Evolutionary conservation across 2,797 vertebrate species (phyloP), one percentile per base, ranked within the genome.

Genomic region (Anas acuta): DNA sequence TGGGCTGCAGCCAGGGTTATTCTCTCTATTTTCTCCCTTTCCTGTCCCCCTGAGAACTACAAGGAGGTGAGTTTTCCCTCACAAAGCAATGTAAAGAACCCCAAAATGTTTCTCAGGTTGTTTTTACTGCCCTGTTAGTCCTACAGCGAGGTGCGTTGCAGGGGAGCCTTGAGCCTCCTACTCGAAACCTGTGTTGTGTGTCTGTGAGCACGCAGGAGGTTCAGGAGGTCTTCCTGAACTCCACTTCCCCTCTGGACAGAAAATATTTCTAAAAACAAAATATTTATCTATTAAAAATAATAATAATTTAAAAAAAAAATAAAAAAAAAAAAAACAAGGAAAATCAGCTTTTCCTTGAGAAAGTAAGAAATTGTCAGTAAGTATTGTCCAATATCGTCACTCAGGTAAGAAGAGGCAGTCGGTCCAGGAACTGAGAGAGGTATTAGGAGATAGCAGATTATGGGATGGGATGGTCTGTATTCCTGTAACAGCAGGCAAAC

Each of bases 31-130:
- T 11, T 1, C 33, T 47, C 1, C 54, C 13, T 19, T 16, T 23
- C 23, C 43, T 22, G 3, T 20, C 47, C 10, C 8, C 28, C 9
- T 39, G 37, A 18, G 20, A 64, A 3, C 49, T 7, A 6, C 11
- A 5, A 17, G 23, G 19, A 20, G 39, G 4, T 23, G 41, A 47
- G 28, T 49, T 71, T 74, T 58, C 37, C 43, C 15, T 43, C 3
- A 0, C 39, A 62, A 33, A 15, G 43, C 3, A 1, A 7, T 6
- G 11, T 28, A 5, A 43, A 13, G 67, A 7, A 9, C 37, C 43
- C 23, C 3, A 25, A 7, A 26, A 23, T 17, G 6, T 20, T 47
- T 13, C 23, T 14, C 4, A 11, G 54, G 1, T 26, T 5, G 9
- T 14, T 18, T 43, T 53, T 19, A 7, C 16, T 9, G 18, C 47